Conservation (phyloP, 1,140 invertebrate genomes). For the Bilobella aurantiaca region DNA sequence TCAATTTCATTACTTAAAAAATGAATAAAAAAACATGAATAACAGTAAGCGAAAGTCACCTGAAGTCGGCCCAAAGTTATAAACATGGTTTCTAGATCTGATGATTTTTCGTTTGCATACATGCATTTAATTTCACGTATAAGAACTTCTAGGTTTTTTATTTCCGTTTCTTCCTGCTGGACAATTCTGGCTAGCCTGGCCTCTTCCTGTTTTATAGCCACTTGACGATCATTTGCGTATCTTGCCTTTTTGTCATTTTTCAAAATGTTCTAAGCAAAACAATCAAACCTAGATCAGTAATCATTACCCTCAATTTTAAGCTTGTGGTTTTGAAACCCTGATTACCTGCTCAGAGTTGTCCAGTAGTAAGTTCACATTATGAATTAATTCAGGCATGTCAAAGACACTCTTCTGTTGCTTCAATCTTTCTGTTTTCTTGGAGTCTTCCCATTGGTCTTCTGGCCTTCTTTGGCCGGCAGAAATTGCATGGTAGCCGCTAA, state of each 20-base stretch:
- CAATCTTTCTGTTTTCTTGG: neutral
- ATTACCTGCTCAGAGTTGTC: slow-evolving; percentile 77
- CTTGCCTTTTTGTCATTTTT: slow-evolving; percentile 68
- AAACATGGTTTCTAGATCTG: neutral
- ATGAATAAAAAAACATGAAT: neutral
- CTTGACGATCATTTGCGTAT: slow-evolving; percentile 62
- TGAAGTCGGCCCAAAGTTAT: neutral
- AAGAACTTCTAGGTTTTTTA: slow-evolving; percentile 54
- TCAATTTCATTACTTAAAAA: neutral
- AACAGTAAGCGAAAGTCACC: too few relatives aligned
- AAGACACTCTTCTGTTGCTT: slow-evolving; percentile 39
- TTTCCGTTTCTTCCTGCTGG: slow-evolving; percentile 59
- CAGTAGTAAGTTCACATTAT: slow-evolving; percentile 84
- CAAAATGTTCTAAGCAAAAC: slow-evolving; percentile 66
- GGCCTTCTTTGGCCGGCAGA: slow-evolving; percentile 51
- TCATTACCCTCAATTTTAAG: neutral
- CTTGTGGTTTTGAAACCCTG: neutral
- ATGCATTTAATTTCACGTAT: neutral
- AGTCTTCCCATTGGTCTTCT: slow-evolving; percentile 42
- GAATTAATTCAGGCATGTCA: slow-evolving; percentile 73
- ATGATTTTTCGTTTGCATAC: neutral
- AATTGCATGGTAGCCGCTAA: slow-evolving; percentile 89
- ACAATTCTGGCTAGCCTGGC: slow-evolving; percentile 58
- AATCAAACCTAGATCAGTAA: neutral
- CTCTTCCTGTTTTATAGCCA: slow-evolving; percentile 68